Percentiles rank a stretch among this genome's conserved stretches.
Conservation (phyloP, 23 tunicate genomes). For the Styela plicata region DNA sequence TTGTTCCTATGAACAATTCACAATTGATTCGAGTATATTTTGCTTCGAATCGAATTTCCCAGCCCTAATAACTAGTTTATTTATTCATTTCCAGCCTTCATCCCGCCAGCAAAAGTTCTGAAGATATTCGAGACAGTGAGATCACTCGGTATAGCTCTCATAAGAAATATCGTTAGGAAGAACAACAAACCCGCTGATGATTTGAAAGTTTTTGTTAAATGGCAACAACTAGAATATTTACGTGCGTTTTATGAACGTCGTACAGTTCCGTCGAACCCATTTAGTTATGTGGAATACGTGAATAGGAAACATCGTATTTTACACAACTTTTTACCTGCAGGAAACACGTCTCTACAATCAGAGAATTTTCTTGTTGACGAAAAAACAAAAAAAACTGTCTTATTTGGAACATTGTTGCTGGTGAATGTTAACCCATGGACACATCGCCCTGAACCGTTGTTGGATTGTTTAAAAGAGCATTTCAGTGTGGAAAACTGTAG, state of each 20-base stretch:
- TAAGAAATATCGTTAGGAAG: neutral
- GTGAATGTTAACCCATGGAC: constrained; percentile 8
- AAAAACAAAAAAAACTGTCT: neutral
- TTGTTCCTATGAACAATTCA: too few relatives aligned
- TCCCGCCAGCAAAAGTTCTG: neutral
- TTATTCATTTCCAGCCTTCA: neutral
- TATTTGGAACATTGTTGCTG: neutral
- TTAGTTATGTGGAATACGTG: neutral
- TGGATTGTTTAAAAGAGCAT: neutral
- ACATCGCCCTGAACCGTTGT: neutral
- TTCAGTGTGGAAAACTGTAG: neutral
- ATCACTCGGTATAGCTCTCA: neutral
- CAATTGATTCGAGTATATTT: too few relatives aligned
- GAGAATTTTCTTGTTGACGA: neutral
- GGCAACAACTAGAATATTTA: constrained; percentile 8
- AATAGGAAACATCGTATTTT: neutral
- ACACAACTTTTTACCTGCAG: neutral
- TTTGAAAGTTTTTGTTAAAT: neutral
- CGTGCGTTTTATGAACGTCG: neutral
- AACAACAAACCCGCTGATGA: neutral
- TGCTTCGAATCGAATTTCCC: too few relatives aligned
- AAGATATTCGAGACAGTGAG: neutral
- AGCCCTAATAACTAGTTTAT: too few relatives aligned
- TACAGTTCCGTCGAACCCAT: neutral
- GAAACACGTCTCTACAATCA: neutral